A percentile compares a stretch with the other conserved stretches of the same genome.
These are phyloP conservation scores for Drosophila stalkeri DNA, from an alignment of 2,888 invertebrate genomes.

Conservation along the genomic window DNA sequence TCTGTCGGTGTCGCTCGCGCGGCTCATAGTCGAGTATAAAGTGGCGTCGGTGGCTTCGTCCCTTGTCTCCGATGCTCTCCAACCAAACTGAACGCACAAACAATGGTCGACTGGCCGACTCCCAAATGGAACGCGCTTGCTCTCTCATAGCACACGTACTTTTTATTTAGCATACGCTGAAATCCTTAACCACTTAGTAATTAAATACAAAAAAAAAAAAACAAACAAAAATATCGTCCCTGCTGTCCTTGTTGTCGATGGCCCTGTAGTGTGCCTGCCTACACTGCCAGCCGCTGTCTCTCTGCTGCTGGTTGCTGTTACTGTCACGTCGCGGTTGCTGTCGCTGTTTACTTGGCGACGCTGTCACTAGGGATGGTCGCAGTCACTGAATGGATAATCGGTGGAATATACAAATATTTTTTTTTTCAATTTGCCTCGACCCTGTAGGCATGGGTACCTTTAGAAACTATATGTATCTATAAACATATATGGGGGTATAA, in stretches of 20 bases:
- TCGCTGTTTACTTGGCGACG: constrained; percentile 78
- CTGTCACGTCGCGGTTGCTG: constrained; percentile 54
- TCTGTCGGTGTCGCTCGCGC: constrained; percentile 65
- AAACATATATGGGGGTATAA: no score
- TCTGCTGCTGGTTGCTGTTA: constrained; percentile 56
- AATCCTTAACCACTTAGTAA: constrained; percentile 19
- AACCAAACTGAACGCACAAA: constrained; percentile 90
- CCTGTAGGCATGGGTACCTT: no score
- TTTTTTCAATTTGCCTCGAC: background rate
- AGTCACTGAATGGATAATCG: constrained; percentile 20
- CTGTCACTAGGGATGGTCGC: constrained; percentile 52
- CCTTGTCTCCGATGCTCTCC: constrained; percentile 86
- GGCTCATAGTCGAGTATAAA: constrained; percentile 84
- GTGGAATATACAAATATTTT: background rate
- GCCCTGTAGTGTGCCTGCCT: constrained; percentile 53
- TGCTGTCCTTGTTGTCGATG: constrained; percentile 38
- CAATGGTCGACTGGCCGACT: constrained; percentile 88
- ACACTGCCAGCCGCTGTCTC: constrained; percentile 58
- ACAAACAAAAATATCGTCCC: constrained; percentile 33
- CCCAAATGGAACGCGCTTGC: constrained; percentile 86
- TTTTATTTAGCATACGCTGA: constrained; percentile 51
- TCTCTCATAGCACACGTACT: constrained; percentile 82
- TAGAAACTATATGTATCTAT: no score
- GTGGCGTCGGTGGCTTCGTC: constrained; percentile 81
- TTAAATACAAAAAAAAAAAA: constrained; percentile 18